Base-by-base conservation (phyloP, 2,113 vertebrate species). In the Psilopsiagon aurifrons region DNA sequence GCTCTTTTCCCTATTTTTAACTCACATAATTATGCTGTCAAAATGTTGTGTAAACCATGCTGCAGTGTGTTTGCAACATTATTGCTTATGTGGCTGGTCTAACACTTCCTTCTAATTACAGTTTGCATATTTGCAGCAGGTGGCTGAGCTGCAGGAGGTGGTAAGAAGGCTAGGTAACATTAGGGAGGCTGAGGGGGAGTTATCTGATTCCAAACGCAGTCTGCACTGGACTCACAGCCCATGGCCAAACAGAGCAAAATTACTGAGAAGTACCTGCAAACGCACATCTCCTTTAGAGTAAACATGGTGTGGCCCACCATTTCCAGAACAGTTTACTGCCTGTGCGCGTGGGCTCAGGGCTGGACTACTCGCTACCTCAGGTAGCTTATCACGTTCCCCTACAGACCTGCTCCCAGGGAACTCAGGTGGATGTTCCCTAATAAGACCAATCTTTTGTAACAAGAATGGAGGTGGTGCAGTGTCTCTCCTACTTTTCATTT, bases 61-160 rank as follows among this genome's bases (percentile, higher is more conserved):
- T 78, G 43, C 80, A 77, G 49, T 17, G 37, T 57, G 31, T 93
- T 88, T 74, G 44, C 54, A 88, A 41, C 28, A 52, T 73, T 60
- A 86, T 63, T 47, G 27, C 49, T 88, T 62, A 64, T 3, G 7
- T 85, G 49, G 13, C 49, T 70, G 44, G 24, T 80, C 70, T 88
- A 51, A 76, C 24, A 20, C 41, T 88, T 96, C 63, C 70, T 92
- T 86, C 70, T 80, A 77, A 80, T 83, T 88, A 35, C 28, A 54
- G 4, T 73, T 80, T 94, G 41, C 63, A 8, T 90, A 57, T 70
- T 87, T 92, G 49, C 77, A 92, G 69, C 83, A 92, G 77, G 86
- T 92, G 77, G 70, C 70, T 64, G 77, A 92, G 70, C 90, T 83
- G 90, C 77, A 64, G 90, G 90, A 77, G 70, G 43, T 82, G 70